Percentiles rank a stretch among this genome's conserved stretches.
Evolutionary conservation across 2,888 invertebrate genomes (phyloP).

Genomic region (Tenthredo amoena): DNA sequence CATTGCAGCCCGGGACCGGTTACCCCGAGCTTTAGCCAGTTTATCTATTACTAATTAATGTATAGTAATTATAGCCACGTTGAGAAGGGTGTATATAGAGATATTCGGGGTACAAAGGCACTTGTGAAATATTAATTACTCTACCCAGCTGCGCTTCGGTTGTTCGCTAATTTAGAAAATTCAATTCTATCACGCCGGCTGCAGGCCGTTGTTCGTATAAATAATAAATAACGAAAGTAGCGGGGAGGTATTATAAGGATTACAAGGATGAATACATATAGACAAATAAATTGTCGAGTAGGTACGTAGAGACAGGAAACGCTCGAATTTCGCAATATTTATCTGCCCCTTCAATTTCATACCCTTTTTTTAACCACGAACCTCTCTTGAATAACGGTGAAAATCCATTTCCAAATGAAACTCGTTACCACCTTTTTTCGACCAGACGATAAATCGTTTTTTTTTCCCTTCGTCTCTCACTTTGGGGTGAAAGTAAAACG

Average conservation of each 20-base stretch:
- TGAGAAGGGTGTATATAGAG: background rate
- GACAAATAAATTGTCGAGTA: background rate
- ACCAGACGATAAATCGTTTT: background rate
- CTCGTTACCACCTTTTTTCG: background rate
- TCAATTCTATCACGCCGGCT: background rate
- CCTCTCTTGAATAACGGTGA: background rate
- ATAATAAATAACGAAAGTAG: background rate
- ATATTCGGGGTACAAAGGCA: background rate
- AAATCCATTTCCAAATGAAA: background rate
- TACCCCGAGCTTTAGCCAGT: background rate
- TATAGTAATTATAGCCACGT: background rate
- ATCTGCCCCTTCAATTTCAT: background rate
- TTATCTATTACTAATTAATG: background rate
- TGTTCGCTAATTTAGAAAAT: background rate
- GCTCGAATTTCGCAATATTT: background rate
- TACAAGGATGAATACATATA: background rate
- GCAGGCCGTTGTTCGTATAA: background rate
- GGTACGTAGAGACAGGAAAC: background rate
- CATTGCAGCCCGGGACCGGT: background rate
- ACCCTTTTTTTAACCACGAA: background rate
- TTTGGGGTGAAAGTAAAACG: background rate
- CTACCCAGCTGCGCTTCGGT: background rate
- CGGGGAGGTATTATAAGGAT: background rate
- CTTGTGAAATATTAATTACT: slow-evolving; percentile 1
- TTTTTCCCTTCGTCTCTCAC: too few species aligned